phyloP scores from a whole-genome alignment of 1,140 invertebrate species.

The Sarcophaga bullata region DNA sequence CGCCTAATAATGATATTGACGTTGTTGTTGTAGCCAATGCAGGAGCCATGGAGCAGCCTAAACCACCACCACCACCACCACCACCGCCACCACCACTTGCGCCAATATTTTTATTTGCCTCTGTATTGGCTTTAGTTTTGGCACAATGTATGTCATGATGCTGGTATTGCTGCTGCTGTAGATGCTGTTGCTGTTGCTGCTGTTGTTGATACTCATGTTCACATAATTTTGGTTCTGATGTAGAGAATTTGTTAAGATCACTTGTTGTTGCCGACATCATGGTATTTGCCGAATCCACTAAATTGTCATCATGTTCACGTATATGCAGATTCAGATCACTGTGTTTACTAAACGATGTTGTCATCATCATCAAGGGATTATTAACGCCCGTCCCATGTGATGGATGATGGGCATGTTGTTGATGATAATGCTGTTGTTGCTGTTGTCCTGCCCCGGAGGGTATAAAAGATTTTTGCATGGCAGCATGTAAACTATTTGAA shows the following conservation, averaged over 20 bases:
- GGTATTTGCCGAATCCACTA: slow-evolving; percentile 29
- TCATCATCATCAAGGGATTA: slow-evolving; percentile 47
- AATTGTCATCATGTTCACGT: slow-evolving; percentile 44
- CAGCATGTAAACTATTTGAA: slow-evolving; percentile 74
- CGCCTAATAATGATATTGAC: background rate
- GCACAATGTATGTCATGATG: slow-evolving; percentile 62
- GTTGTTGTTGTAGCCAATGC: slow-evolving; percentile 2
- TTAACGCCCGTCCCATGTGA: slow-evolving; percentile 2
- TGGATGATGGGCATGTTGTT: slow-evolving; percentile 54
- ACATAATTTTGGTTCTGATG: slow-evolving; percentile 63
- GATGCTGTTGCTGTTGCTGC: background rate
- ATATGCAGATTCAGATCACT: slow-evolving; percentile 63
- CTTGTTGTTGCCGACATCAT: slow-evolving; percentile 42
- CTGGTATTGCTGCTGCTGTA: background rate
- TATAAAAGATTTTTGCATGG: slow-evolving; percentile 69
- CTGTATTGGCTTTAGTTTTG: slow-evolving; percentile 55
- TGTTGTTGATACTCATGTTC: slow-evolving; percentile 51
- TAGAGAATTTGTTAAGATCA: slow-evolving; percentile 61
- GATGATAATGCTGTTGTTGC: slow-evolving; percentile 51
- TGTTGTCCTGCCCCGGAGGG: slow-evolving; percentile 49
- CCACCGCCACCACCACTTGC: background rate
- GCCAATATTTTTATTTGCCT: background rate
- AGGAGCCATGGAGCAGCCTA: background rate
- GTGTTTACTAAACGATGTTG: slow-evolving; percentile 63
- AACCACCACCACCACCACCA: background rate